phyloP scores from a whole-genome alignment of 1,140 invertebrate species.

The Caligus rogercresseyi region DNA sequence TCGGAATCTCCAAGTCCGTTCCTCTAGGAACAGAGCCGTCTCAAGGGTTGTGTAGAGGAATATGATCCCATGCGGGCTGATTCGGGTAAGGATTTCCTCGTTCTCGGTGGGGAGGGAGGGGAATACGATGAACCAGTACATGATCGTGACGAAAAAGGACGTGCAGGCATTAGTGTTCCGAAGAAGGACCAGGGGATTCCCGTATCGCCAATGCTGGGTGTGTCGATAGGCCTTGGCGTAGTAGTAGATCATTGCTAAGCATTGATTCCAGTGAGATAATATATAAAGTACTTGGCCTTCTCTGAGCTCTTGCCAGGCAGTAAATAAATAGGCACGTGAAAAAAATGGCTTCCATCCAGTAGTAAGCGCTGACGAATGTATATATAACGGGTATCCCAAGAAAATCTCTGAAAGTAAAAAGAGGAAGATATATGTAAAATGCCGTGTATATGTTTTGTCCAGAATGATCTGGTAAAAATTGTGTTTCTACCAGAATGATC shows the following conservation, averaged over 20 bases:
- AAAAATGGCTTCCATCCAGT: neutral
- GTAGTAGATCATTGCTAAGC: neutral
- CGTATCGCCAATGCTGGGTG: neutral
- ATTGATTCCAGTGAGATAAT: neutral
- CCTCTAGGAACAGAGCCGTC: neutral
- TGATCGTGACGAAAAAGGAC: neutral
- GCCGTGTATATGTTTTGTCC: too few relatives aligned
- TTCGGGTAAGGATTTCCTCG: neutral
- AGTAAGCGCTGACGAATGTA: neutral
- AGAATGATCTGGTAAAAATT: too few relatives aligned
- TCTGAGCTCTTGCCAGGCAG: neutral
- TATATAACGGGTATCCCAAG: neutral
- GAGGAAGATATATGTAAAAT: too few relatives aligned
- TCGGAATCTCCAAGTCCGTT: neutral
- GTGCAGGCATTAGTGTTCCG: neutral
- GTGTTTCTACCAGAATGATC: too few relatives aligned
- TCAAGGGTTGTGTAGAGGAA: neutral
- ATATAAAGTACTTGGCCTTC: neutral
- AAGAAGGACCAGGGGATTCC: neutral
- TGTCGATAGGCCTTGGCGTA: neutral
- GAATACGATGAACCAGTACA: neutral
- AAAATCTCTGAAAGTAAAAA: neutral
- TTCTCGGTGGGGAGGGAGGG: neutral
- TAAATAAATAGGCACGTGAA: neutral
- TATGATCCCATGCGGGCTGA: neutral